Evolutionary conservation across 2,797 vertebrate genomes (phyloP).

Genomic region (Ctenopoma multispine): DNA sequence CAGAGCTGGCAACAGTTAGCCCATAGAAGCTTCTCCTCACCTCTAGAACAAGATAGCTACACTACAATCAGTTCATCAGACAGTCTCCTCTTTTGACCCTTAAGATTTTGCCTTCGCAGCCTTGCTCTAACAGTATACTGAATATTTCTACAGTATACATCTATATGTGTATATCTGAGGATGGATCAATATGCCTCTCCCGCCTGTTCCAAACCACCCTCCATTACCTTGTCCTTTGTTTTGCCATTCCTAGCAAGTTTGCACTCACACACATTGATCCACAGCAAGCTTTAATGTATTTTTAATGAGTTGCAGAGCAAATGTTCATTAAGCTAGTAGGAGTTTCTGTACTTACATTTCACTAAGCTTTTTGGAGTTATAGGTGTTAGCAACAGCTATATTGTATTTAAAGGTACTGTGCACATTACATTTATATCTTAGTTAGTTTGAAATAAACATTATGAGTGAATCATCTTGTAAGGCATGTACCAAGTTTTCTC

Average conservation of each 20-base stretch:
- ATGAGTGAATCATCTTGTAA: not conserved
- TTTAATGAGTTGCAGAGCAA: slow-evolving; percentile 75
- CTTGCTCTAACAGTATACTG: slow-evolving; percentile 24
- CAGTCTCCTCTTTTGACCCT: slow-evolving; percentile 54
- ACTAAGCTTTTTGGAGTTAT: slow-evolving; percentile 28
- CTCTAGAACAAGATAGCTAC: slow-evolving; percentile 18
- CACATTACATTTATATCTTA: not conserved
- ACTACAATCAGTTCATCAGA: slow-evolving; percentile 53
- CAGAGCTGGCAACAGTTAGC: slow-evolving; percentile 1
- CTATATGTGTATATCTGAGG: not conserved
- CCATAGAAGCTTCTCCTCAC: slow-evolving; percentile 43
- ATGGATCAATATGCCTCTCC: slow-evolving; percentile 12
- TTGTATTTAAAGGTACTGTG: not conserved
- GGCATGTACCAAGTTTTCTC: too few relatives aligned
- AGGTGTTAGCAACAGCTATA: slow-evolving; percentile 20
- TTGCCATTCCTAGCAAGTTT: slow-evolving; percentile 23
- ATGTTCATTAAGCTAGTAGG: slow-evolving; percentile 61
- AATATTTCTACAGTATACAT: not conserved
- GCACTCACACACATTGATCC: slow-evolving; percentile 65
- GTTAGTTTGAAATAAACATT: not conserved
- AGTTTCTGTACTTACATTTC: slow-evolving; percentile 62
- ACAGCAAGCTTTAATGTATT: slow-evolving; percentile 72
- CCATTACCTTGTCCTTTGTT: slow-evolving; percentile 46
- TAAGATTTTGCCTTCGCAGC: slow-evolving; percentile 34
- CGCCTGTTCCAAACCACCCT: slow-evolving; percentile 18